These are phyloP conservation scores for Parus major DNA, from an alignment of 2,113 vertebrate genomes.

Conservation along the genomic window DNA sequence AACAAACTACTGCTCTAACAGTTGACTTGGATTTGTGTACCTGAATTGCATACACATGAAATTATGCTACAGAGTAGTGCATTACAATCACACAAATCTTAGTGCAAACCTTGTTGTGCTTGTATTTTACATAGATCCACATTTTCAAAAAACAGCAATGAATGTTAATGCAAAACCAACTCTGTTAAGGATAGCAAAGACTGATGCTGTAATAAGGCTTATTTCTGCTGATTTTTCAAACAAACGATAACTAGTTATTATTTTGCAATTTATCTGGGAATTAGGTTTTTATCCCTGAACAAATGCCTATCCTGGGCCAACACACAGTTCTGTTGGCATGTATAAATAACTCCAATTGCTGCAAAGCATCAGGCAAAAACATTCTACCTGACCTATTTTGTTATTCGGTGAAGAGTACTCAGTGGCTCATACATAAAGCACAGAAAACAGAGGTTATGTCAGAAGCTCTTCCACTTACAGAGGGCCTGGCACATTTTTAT, in stretches of 20 bases:
- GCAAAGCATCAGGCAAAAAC: constrained; percentile 65
- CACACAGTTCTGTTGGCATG: constrained; percentile 16
- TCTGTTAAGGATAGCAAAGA: constrained; percentile 62
- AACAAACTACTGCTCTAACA: constrained; percentile 72
- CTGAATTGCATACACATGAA: constrained; percentile 67
- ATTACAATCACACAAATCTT: constrained; percentile 73
- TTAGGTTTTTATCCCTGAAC: constrained; percentile 49
- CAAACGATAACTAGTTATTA: constrained; percentile 41
- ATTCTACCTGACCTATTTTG: constrained; percentile 43
- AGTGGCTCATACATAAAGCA: constrained; percentile 39
- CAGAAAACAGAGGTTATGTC: constrained; percentile 13
- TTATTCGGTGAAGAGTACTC: constrained; percentile 46
- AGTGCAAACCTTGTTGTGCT: constrained; percentile 79
- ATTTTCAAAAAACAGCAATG: constrained; percentile 54
- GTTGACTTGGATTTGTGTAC: constrained; percentile 69
- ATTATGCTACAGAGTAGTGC: constrained; percentile 77
- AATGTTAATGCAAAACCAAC: constrained; percentile 54
- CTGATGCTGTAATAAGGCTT: constrained; percentile 48
- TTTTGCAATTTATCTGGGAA: constrained; percentile 35
- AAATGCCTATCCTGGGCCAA: constrained; percentile 12
- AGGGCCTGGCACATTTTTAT: constrained; percentile 21
- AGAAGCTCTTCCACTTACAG: constrained; percentile 37
- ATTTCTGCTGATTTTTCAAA: constrained; percentile 56
- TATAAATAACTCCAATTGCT: constrained; percentile 43
- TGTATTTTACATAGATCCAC: constrained; percentile 62